Evolutionary conservation across 2,797 vertebrate genomes (phyloP).

Genomic region (Anguilla anguilla): DNA sequence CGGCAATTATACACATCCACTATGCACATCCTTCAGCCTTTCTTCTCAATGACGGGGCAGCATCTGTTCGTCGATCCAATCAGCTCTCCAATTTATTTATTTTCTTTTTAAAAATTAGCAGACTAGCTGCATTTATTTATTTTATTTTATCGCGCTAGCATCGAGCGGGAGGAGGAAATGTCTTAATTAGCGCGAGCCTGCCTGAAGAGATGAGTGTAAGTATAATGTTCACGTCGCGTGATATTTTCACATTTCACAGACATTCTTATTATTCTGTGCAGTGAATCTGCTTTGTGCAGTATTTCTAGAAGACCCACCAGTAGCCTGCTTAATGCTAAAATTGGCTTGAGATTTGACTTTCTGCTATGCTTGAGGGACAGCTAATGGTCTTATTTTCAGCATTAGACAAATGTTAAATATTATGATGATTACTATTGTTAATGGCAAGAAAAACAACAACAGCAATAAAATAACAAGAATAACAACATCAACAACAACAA

Average conservation of each 20-base stretch:
- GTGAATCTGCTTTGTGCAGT: background rate
- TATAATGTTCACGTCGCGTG: background rate
- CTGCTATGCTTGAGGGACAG: background rate
- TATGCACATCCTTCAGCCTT: background rate
- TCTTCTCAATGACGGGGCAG: background rate
- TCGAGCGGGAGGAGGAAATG: background rate
- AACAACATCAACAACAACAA: background rate
- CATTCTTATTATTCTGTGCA: background rate
- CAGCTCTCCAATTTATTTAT: background rate
- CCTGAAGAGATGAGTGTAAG: constrained; percentile 5
- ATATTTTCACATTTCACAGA: background rate
- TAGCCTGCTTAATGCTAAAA: background rate
- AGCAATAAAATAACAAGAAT: background rate
- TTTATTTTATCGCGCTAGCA: background rate
- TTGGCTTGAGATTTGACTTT: background rate
- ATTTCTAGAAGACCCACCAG: background rate
- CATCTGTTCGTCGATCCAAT: background rate
- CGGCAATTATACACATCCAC: background rate
- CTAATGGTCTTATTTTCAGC: background rate
- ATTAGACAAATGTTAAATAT: background rate
- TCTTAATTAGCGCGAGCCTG: background rate
- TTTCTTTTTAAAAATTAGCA: background rate
- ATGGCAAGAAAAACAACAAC: background rate
- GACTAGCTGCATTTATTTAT: background rate
- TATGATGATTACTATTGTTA: background rate